Percentiles rank a stretch among this genome's conserved stretches.
These are phyloP conservation scores for Symphodus melops DNA, from an alignment of 2,113 vertebrate genomes.

Conservation along the genomic window DNA sequence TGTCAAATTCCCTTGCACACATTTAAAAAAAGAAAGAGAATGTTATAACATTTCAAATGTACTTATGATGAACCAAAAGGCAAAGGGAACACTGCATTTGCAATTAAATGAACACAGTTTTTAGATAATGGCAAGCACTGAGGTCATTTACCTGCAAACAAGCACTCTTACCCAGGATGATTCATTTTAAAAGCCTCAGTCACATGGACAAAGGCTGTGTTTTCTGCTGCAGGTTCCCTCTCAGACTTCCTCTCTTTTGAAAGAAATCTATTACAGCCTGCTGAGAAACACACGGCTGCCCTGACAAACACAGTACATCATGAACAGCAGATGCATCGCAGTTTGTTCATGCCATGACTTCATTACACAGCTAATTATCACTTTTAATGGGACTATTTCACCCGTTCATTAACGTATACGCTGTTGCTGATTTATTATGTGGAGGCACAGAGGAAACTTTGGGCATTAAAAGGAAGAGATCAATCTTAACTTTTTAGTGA, in stretches of 20 bases:
- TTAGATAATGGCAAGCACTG: not conserved
- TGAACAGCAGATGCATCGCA: slow-evolving; percentile 13
- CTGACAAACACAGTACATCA: slow-evolving; percentile 1
- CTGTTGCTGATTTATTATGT: slow-evolving; percentile 6
- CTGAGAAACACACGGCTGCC: not conserved
- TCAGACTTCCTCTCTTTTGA: not conserved
- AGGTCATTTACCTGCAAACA: not conserved
- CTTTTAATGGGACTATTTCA: slow-evolving; percentile 18
- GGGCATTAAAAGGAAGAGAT: not conserved
- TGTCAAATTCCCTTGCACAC: too few relatives aligned
- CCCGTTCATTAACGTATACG: slow-evolving; percentile 11
- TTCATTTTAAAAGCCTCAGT: not conserved
- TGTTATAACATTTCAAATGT: too few relatives aligned
- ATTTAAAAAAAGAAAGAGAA: too few relatives aligned
- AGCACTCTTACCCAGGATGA: not conserved
- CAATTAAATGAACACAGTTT: not conserved
- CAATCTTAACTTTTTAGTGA: not conserved
- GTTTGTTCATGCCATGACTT: slow-evolving; percentile 10
- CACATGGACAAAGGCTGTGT: not conserved
- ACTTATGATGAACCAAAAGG: too few relatives aligned
- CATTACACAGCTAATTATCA: slow-evolving; percentile 39
- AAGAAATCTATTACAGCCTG: not conserved
- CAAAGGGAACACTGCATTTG: not conserved
- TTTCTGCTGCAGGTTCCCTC: not conserved
- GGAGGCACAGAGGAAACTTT: slow-evolving; percentile 1